Conservation (phyloP, 2,797 vertebrate genomes). For the Chaunax sp. region DNA sequence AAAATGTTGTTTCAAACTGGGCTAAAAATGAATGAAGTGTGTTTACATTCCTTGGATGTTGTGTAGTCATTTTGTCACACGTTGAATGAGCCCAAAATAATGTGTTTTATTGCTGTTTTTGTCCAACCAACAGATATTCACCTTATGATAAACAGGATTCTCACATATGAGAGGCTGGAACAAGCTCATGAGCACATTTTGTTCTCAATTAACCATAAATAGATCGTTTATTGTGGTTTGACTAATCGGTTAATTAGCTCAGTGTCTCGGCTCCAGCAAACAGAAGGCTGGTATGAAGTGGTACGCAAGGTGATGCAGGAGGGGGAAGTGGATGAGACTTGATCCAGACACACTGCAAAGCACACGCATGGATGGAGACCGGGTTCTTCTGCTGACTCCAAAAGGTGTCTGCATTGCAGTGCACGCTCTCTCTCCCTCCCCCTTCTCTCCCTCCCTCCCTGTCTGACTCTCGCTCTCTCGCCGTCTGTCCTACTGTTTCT, state of each 20-base stretch:
- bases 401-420: slow-evolving; percentile 80
- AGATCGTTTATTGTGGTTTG: not conserved
- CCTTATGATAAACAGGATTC: not conserved
- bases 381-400: slow-evolving; percentile 57
- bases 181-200: not conserved
- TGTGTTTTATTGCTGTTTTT: not conserved
- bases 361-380: slow-evolving; percentile 58
- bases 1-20: too few relatives aligned
- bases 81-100: not conserved
- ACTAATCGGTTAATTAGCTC: not conserved
- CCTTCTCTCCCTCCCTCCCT: slow-evolving; percentile 1
- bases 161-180: not conserved
- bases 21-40: too few relatives aligned
- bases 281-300: too few relatives aligned
- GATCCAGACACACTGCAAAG: slow-evolving; percentile 30
- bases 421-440: slow-evolving; percentile 29
- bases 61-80: too few relatives aligned
- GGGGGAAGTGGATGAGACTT: slow-evolving; percentile 15
- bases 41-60: too few relatives aligned
- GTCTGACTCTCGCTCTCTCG: slow-evolving; percentile 4
- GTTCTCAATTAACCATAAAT: not conserved
- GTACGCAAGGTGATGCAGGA: not conserved
- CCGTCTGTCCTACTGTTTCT: slow-evolving; percentile 21
- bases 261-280: not conserved
- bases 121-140: not conserved